Base-by-base conservation (phyloP, 2,113 vertebrate genomes). In the Hippocampus barbouri region DNA sequence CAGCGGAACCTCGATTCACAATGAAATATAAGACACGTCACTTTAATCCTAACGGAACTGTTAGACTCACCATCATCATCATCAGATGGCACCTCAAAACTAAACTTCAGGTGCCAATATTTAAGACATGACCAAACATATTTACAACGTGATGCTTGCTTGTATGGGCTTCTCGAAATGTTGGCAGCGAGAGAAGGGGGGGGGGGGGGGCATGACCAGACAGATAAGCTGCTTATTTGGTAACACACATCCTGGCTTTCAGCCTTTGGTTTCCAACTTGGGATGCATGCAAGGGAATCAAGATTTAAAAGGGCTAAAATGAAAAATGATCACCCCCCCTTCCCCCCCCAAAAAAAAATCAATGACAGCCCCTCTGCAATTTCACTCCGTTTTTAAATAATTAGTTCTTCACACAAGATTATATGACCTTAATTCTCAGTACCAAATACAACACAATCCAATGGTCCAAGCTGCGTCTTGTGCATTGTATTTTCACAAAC, bases 261-360 rank as follows among this genome's bases (percentile, higher is more conserved):
- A 76, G 74, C 80, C 65, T 73, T 76, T 81, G 59, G 21, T 64
- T 61, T 71, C 20, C 51, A 53, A 53, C 20, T 21, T n/a, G 0
- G 43, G 21, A 6, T 45, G 30, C 9, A 11, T 20, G 12, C 14
- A 38, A 30, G 4, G 16, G 60, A 34, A 70, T 47, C 30, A 34
- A 34, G 30, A 34, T 34, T 34, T 34, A 34, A 34, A 34, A 34
- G 30, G 30, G 45, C 12, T 16, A 47, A 16, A 47, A 47, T 47
- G 14, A 74, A 69, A 66, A 70, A 59, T 5, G 30, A 73, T 60
- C 38, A 14, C 4, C 8, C 41, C 30, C 30, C 30, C n/a, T n/a
- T n/a, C n/a, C 30, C 30, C 30, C 45, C 30, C 2, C 2, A 47
- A 47, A 47, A 43, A 47, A 47, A 47, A 9, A 34, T 34, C 30